Percentiles rank a stretch among this genome's conserved stretches.
These are phyloP conservation scores for Neosilurus hyrtlii DNA, from an alignment of 2,797 vertebrate species.

Conservation along the genomic window DNA sequence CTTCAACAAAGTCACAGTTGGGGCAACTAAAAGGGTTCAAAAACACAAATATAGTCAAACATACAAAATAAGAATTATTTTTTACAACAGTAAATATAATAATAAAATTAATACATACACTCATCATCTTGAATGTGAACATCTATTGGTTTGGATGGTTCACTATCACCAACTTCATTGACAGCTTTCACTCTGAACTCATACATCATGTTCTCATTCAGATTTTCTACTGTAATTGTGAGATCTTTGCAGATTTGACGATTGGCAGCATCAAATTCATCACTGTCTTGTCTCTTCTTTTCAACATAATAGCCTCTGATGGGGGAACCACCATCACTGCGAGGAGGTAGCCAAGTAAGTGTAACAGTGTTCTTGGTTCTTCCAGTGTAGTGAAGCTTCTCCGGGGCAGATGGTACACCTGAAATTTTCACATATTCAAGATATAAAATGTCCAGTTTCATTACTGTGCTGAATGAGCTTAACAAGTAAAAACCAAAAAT, in stretches of 20 bases:
- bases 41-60: neutral
- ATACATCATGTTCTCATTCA: conserved; percentile 89
- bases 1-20: conserved; percentile 83
- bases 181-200: conserved; percentile 93
- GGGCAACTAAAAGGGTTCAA: conserved; percentile 73
- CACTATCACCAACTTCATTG: conserved; percentile 87
- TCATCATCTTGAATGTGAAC: conserved; percentile 90
- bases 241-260: conserved; percentile 80
- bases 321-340: conserved; percentile 86
- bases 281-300: conserved; percentile 88
- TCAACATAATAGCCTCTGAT: conserved; percentile 91
- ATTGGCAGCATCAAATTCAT: conserved; percentile 88
- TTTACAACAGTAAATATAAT: neutral
- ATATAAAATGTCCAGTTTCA: neutral
- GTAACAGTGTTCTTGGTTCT: conserved; percentile 83
- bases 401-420: conserved; percentile 91
- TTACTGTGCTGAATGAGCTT: conserved; percentile 1
- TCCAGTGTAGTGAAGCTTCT: conserved; percentile 88
- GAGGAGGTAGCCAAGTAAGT: conserved; percentile 89
- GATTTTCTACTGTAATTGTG: conserved; percentile 82
- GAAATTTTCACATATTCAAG: conserved; percentile 22
- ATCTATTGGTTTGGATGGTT: conserved; percentile 83
- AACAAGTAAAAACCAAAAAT: neutral
- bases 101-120: conserved; percentile 69
- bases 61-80: neutral